A percentile compares a stretch with the other conserved stretches of the same genome.
These are phyloP conservation scores for Trematocara zebra DNA, from an alignment of 2,113 vertebrate genomes.

Conservation along the genomic window DNA sequence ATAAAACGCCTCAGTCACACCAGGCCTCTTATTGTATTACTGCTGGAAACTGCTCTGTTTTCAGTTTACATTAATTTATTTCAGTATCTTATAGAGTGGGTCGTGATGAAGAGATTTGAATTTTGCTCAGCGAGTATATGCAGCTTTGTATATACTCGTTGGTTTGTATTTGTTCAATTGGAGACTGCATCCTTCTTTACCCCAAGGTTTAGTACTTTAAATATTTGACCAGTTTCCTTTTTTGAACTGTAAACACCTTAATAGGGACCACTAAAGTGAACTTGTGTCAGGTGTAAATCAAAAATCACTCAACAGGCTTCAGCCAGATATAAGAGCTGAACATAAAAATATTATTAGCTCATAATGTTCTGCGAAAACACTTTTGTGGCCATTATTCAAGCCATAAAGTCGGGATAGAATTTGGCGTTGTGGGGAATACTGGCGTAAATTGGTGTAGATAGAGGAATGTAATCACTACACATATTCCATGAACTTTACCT, in stretches of 20 bases:
- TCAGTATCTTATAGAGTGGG: not conserved
- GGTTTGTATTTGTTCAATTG: not conserved
- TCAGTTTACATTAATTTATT: not conserved
- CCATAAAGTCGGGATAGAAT: not conserved
- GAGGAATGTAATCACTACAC: not conserved
- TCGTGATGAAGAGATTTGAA: not conserved
- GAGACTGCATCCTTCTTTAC: not conserved
- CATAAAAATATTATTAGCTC: not conserved
- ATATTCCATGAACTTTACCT: not conserved
- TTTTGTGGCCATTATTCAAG: not conserved
- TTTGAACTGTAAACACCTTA: not conserved
- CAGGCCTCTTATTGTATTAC: not conserved
- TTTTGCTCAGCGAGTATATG: not conserved
- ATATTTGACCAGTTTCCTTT: not conserved
- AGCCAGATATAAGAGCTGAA: not conserved
- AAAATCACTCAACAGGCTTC: not conserved
- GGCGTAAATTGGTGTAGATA: not conserved
- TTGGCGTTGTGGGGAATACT: not conserved
- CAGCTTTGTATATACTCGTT: not conserved
- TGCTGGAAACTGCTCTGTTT: not conserved
- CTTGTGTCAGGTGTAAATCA: not conserved
- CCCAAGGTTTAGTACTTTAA: not conserved
- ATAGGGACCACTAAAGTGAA: not conserved
- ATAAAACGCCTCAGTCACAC: not conserved
- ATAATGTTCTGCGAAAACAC: not conserved